Base-by-base conservation (phyloP, 35 echinoderm and acorn worm species). In the Patiria miniata region DNA sequence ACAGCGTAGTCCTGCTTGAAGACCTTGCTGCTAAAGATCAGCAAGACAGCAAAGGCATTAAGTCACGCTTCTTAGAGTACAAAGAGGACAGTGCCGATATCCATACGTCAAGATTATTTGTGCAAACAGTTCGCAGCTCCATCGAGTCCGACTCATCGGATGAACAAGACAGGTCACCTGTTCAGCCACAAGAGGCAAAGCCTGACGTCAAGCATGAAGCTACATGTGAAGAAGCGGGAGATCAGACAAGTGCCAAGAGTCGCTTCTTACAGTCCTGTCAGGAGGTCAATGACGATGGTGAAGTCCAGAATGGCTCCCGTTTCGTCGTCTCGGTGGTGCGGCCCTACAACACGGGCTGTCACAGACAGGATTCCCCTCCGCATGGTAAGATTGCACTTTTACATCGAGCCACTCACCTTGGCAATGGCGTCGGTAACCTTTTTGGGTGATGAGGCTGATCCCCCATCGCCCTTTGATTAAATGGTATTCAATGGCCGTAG, bases 41-140 rank as follows among this genome's bases (percentile, higher is more conserved):
- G 38, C 51, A 7, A 84, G 82, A 84, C 82, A 19, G 10, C 53
- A 59, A 22, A 58, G 82, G 53, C 17, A 84, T 60, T 52, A 84
- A 84, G 37, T 77, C 30, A 54, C 80, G 88, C 29, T 90, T 84
- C 22, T 77, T 90, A 10, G 61, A 40, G 36, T 52, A 37, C 33
- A 60, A 83, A 50, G 81, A 90, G 61, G 60, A 81, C 15, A 73
- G 65, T 34, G 65, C 65, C 34, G 76, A 90, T 26, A 39, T 90
- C 1, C 68, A 68, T 23, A 82, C 88, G 5, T 90, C 88, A 36
- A 58, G 53, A 30, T 58, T 90, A 21, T 90, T 90, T 39, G 88
- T 90, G 22, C 80, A 90, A 52, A 77, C 88, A 23, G 88, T 90
- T 37, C 88, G 88, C 8, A 84, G 79, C 83, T 90, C 88, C n/a